phyloP scores from a whole-genome alignment of 2,797 vertebrate genomes.

The Taeniopygia guttata region DNA sequence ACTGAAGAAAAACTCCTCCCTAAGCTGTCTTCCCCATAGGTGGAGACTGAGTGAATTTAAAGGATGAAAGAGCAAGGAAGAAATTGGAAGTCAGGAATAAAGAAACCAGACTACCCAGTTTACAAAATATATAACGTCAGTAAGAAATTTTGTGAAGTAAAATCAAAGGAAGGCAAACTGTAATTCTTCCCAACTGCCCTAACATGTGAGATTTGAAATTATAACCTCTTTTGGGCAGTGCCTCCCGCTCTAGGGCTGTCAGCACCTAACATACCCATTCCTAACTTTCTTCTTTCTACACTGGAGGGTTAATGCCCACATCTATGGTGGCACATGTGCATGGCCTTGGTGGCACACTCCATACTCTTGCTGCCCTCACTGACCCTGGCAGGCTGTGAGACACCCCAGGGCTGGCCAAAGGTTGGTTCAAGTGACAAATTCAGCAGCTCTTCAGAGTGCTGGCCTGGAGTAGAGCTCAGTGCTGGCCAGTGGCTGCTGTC shows the following conservation, averaged over 20 bases:
- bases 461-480: neutral
- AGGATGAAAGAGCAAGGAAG: neutral
- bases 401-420: neutral
- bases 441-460: neutral
- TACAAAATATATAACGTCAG: neutral
- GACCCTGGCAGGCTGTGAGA: neutral
- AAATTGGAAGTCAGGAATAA: neutral
- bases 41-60: neutral
- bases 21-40: neutral
- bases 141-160: neutral
- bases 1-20: neutral
- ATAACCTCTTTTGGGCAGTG: neutral
- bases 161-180: neutral
- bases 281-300: neutral
- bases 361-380: neutral
- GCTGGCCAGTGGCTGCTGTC: neutral
- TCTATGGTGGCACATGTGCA: neutral
- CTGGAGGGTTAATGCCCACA: neutral
- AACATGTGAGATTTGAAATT: neutral
- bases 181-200: neutral
- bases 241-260: neutral
- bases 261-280: neutral
- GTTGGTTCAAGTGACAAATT: neutral
- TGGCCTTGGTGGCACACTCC: neutral
- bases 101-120: neutral